Percentiles rank a stretch among this genome's conserved stretches.
Conservation (phyloP, 2,888 invertebrate species). For the Andrena minutula region DNA sequence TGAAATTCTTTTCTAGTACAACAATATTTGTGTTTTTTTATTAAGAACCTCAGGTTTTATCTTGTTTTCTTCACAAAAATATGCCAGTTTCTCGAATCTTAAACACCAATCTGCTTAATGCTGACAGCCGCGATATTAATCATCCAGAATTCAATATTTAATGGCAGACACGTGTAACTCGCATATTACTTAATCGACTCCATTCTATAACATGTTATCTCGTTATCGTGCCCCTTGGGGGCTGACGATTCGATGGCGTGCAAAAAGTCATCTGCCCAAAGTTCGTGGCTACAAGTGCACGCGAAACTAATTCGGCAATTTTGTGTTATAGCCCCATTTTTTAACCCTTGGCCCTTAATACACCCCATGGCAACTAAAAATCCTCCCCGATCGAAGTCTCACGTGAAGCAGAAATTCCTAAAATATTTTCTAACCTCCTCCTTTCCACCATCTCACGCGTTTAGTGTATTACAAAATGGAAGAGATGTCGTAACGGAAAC, state of each 20-base stretch:
- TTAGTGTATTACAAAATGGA: not conserved
- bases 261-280: constrained; percentile 43
- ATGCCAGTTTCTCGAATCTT: no score
- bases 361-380: not conserved
- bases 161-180: constrained; percentile 33
- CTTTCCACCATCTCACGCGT: not conserved
- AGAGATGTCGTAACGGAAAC: not conserved
- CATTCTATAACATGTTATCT: constrained; percentile 42
- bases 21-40: no score
- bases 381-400: not conserved
- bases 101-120: no score
- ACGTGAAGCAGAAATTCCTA: not conserved
- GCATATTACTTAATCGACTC: constrained; percentile 43
- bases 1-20: no score
- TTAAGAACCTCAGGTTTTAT: no score
- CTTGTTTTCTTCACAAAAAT: no score
- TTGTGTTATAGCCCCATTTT: constrained; percentile 15
- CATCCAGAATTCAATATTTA: constrained; percentile 1
- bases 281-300: constrained; percentile 25
- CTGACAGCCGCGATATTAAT: not conserved
- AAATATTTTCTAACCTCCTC: not conserved
- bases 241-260: constrained; percentile 57
- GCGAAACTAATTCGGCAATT: constrained; percentile 41
- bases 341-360: not conserved
- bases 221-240: constrained; percentile 33